Evolutionary conservation across 2,113 vertebrate genomes (phyloP), one percentile per base, ranked within the genome.

Genomic region (Cephalopterus ornatus): DNA sequence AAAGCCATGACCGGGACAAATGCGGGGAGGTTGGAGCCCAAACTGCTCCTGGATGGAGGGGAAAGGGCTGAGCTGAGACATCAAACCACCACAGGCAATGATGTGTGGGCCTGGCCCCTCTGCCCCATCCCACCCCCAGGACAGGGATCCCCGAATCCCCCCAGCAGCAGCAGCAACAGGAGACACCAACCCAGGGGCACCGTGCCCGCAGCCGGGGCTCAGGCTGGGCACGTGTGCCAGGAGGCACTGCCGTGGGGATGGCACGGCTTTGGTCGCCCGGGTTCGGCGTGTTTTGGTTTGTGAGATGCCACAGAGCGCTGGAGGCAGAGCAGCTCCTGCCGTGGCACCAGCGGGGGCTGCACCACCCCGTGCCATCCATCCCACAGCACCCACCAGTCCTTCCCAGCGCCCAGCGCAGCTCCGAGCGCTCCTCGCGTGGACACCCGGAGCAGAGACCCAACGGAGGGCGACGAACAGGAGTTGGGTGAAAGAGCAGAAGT

Each of bases 311-410:
- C 30, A 6, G 28, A 2, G 5, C 0, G 0, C 32, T 2, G 37
- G 52, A n/a, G 62, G 24, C 73, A 63, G 12, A 8, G n/a, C 30
- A 21, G 63, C 39, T 46, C 39, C 52, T 9, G 23, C 37, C 32
- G 0, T 0, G 73, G 82, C 42, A 15, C 41, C 2, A 3, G 6
- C 1, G 26, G n/a, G 53, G 67, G 26, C 47, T 26, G 88, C 55
- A 14, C 8, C 0, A 0, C 8, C n/a, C 33, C 5, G 0, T 27
- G 32, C n/a, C 19, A 2, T 23, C 41, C n/a, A 1, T 35, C 46
- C 72, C 74, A 21, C 8, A 1, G 76, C 8, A 4, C 67, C 33
- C 2, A 18, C 0, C 1, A 2, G 24, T 44, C 79, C 52, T 39
- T 27, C 35, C 53, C n/a, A 1, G 22, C 7, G 22, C 68, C 44